Conservation (phyloP, 2,888 invertebrate species). For the Ornithoptera alexandrae region DNA sequence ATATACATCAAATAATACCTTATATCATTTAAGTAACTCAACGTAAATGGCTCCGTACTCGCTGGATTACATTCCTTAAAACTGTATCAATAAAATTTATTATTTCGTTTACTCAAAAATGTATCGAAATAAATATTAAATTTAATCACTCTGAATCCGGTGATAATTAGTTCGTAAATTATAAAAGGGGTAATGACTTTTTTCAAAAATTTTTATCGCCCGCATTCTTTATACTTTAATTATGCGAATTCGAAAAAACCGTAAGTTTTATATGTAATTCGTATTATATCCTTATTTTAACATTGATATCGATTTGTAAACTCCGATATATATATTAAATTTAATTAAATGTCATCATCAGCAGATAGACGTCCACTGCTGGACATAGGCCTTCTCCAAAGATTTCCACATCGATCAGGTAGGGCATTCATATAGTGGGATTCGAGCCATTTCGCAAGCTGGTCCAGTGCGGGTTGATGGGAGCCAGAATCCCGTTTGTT, state of each 20-base stretch:
- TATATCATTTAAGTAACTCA: no score
- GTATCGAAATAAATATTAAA: not conserved
- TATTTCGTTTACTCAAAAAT: not conserved
- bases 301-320: not conserved
- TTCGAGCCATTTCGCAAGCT: no score
- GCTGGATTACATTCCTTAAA: not conserved
- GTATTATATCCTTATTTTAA: not conserved
- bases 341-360: no score
- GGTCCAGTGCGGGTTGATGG: no score
- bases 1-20: no score
- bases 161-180: constrained; percentile 27
- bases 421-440: no score
- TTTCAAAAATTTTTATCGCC: constrained; percentile 30
- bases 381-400: no score
- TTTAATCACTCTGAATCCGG: constrained; percentile 3
- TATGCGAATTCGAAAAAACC: constrained; percentile 9
- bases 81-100: not conserved
- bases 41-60: no score
- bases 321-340: no score
- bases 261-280: constrained; percentile 4
- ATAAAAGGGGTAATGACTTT: constrained; percentile 35
- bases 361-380: no score
- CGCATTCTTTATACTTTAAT: constrained; percentile 3
- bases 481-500: no score
- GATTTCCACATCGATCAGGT: no score